Percentiles rank a stretch among this genome's conserved stretches.
phyloP scores from a whole-genome alignment of 2,888 invertebrate genomes.

The Dynastes grantii region DNA sequence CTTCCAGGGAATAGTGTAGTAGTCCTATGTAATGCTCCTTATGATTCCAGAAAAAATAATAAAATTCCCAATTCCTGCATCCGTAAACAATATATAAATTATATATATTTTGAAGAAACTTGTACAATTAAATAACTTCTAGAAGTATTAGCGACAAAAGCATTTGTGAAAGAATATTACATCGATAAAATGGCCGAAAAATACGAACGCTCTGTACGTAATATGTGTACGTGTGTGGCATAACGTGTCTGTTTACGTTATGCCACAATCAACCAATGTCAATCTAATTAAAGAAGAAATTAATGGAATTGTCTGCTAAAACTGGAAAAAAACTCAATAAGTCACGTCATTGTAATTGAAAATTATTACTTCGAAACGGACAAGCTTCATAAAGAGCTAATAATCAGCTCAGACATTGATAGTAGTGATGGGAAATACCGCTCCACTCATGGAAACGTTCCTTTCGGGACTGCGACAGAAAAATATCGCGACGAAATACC shows the following conservation, averaged over 20 bases:
- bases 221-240: no score
- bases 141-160: constrained; percentile 3
- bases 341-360: constrained; percentile 4
- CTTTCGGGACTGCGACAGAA: no score
- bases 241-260: no score
- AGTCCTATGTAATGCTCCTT: background rate
- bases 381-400: background rate
- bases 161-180: background rate
- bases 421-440: background rate
- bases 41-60: background rate
- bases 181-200: constrained; percentile 5
- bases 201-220: background rate
- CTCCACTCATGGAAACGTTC: no score
- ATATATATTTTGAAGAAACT: constrained; percentile 15
- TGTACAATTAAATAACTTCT: constrained; percentile 1
- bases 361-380: background rate
- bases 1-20: constrained; percentile 19
- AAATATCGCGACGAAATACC: no score
- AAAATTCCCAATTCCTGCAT: background rate
- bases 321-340: constrained; percentile 16
- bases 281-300: background rate
- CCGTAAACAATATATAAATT: background rate
- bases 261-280: background rate
- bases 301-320: background rate
- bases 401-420: background rate